Evolutionary conservation across 92 coral and sea anemone species (phyloP).

Genomic region (Paragorgia papillata): DNA sequence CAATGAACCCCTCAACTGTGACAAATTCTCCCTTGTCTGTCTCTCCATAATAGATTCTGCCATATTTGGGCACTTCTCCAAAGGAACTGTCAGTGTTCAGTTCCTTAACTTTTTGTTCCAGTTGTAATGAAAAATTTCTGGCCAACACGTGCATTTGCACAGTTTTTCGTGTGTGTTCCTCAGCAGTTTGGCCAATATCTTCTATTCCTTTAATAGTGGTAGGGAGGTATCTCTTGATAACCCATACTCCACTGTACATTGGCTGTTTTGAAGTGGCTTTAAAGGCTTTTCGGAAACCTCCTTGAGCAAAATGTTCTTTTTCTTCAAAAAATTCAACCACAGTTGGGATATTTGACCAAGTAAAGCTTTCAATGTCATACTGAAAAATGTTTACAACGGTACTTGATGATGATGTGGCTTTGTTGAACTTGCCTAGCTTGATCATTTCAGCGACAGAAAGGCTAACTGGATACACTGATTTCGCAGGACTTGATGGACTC

Average conservation of each 20-base stretch:
- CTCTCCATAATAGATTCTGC: neutral
- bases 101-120: neutral
- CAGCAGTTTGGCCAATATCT: constrained; percentile 9
- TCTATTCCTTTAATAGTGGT: neutral
- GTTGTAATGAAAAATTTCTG: constrained; percentile 22
- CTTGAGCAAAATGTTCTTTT: constrained; percentile 5
- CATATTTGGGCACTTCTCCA: neutral
- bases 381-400: constrained; percentile 18
- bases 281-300: constrained; percentile 44
- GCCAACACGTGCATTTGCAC: constrained; percentile 34
- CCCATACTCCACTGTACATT: constrained; percentile 12
- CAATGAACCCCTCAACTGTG: constrained; percentile 17
- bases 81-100: neutral
- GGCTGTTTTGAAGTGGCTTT: constrained; percentile 37
- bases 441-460: constrained; percentile 38
- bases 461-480: constrained; percentile 41
- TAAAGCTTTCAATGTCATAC: constrained; percentile 18
- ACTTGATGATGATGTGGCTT: neutral
- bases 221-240: constrained; percentile 37
- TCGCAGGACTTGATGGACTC: neutral
- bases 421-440: constrained; percentile 44
- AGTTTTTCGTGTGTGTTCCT: constrained; percentile 17
- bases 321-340: constrained; percentile 40
- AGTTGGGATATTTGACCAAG: constrained; percentile 36
- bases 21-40: constrained; percentile 4